A percentile compares a stretch with the other conserved stretches of the same genome.
Evolutionary conservation across 2,113 vertebrate species (phyloP).

Genomic region (Gorsachius goisagi): DNA sequence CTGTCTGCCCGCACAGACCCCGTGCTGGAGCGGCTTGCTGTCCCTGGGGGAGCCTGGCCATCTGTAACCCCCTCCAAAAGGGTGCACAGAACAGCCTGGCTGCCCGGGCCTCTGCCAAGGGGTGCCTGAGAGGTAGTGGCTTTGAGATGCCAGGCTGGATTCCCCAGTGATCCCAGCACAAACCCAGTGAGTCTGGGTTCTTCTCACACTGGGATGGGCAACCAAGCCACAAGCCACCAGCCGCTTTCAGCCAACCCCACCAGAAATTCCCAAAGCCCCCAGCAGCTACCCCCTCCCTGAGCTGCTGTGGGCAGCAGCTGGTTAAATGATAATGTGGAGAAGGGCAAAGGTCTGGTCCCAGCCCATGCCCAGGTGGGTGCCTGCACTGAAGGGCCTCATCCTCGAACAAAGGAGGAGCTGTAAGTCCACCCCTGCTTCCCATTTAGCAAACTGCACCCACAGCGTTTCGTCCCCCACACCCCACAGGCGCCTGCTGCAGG

Average conservation of each 20-base stretch:
- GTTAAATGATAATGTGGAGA: neutral
- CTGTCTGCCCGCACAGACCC: rapidly evolving
- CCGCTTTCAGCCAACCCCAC: neutral
- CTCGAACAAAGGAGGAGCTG: neutral
- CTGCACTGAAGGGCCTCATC: neutral
- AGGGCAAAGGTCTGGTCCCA: neutral
- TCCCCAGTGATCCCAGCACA: neutral
- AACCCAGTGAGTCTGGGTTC: neutral
- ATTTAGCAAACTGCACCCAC: neutral
- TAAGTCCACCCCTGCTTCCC: neutral
- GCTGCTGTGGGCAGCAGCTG: neutral
- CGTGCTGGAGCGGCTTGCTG: neutral
- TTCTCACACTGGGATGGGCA: neutral
- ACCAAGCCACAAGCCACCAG: rapidly evolving
- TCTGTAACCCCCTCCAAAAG: neutral
- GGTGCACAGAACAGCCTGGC: neutral
- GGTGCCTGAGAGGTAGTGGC: rapidly evolving
- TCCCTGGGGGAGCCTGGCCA: neutral
- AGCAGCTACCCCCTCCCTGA: neutral
- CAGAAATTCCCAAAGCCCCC: neutral
- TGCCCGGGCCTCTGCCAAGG: neutral
- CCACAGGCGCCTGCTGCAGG: no score
- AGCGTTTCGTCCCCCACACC: neutral
- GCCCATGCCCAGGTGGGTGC: rapidly evolving
- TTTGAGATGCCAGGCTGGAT: neutral